Evolutionary conservation across 2,113 vertebrate genomes (phyloP).

Genomic region (Lampris incognitus): DNA sequence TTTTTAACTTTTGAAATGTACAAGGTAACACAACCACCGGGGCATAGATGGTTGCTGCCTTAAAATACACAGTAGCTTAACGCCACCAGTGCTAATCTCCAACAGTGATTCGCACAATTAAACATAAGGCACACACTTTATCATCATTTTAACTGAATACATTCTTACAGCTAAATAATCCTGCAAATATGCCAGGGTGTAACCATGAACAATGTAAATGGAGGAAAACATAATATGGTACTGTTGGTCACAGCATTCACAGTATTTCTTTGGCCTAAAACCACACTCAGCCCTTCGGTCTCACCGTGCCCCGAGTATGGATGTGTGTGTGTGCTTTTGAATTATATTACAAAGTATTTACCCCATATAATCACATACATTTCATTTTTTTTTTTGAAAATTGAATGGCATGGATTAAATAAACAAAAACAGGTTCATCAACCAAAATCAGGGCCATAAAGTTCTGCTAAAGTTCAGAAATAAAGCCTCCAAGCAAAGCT

Average conservation of each 20-base stretch:
- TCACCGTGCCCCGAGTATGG: no score
- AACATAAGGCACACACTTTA: background rate
- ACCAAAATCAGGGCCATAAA: background rate
- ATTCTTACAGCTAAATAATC: constrained; percentile 16
- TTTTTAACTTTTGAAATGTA: background rate
- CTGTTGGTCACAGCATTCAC: constrained; percentile 42
- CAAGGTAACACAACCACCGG: background rate
- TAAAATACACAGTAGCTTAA: background rate
- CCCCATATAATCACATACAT: no score
- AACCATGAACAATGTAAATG: constrained; percentile 19
- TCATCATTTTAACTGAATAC: background rate
- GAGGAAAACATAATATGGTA: constrained; percentile 45
- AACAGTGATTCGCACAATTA: constrained; percentile 14
- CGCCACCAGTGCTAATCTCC: background rate
- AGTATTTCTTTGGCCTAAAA: constrained; percentile 27
- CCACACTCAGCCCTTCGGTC: background rate
- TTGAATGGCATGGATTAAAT: background rate
- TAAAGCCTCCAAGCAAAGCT: constrained; percentile 37
- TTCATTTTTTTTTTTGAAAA: no score
- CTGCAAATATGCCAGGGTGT: background rate
- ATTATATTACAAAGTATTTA: no score
- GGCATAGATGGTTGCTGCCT: background rate
- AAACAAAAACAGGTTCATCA: background rate
- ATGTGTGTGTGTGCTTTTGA: no score
- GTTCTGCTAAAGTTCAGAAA: constrained; percentile 24